These are phyloP conservation scores for Neocrepidodera transversa DNA, from an alignment of 2,888 invertebrate genomes.

Conservation along the genomic window DNA sequence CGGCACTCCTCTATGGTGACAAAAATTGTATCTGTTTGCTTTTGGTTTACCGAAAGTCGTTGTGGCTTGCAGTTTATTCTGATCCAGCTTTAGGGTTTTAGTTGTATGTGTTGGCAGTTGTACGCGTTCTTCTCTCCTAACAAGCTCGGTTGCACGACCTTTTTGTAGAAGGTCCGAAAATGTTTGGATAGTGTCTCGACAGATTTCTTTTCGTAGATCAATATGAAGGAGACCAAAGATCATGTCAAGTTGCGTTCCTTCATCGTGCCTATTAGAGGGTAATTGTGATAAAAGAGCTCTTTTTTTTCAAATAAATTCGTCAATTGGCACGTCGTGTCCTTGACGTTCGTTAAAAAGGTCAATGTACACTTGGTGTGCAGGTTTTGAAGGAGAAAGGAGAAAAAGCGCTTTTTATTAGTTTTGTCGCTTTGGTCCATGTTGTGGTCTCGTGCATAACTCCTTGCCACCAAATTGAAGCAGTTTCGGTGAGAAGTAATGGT, in stretches of 20 bases:
- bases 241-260: constrained; percentile 38
- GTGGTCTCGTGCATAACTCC: constrained; percentile 23
- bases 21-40: too few relatives aligned
- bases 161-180: neutral
- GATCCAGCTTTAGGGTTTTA: too few relatives aligned
- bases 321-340: constrained; percentile 14
- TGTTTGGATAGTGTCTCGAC: too few relatives aligned
- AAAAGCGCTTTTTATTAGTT: constrained; percentile 28
- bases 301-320: constrained; percentile 37
- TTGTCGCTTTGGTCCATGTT: constrained; percentile 34
- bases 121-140: neutral
- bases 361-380: too few relatives aligned
- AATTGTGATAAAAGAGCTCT: constrained; percentile 35
- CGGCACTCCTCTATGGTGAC: too few relatives aligned
- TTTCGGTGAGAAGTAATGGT: constrained; percentile 30
- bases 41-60: too few relatives aligned
- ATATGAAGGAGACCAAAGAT: constrained; percentile 25
- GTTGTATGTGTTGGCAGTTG: too few relatives aligned
- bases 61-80: too few relatives aligned
- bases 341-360: constrained; percentile 34
- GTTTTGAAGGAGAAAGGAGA: too few relatives aligned
- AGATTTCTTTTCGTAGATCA: neutral
- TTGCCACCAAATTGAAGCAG: constrained; percentile 33
- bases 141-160: neutral
- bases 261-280: constrained; percentile 31